Conservation (phyloP, 2,113 vertebrate species). For the Oophaga pumilio region DNA sequence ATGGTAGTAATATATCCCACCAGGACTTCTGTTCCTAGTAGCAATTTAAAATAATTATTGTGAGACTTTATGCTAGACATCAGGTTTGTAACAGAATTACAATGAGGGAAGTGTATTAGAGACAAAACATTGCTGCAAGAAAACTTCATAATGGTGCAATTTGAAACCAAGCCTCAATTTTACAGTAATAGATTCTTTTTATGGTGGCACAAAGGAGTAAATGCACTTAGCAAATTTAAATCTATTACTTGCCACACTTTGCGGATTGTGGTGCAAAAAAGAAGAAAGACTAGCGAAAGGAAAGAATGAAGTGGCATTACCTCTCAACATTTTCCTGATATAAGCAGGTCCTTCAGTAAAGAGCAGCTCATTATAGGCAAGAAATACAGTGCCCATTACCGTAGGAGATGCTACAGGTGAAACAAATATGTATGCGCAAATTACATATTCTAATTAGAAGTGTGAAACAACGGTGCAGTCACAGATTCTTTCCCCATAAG, state of each 20-base stretch:
- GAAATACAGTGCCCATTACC: constrained; percentile 63
- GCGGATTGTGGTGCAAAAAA: constrained; percentile 75
- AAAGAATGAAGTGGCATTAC: constrained; percentile 79
- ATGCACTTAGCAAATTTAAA: constrained; percentile 86
- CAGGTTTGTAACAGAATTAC: constrained; percentile 89
- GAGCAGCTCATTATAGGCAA: constrained; percentile 65
- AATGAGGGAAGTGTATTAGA: constrained; percentile 87
- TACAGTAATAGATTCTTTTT: constrained; percentile 86
- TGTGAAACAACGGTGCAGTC: constrained; percentile 49
- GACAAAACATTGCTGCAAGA: constrained; percentile 84
- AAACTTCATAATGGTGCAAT: constrained; percentile 88
- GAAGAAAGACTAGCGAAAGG: constrained; percentile 74
- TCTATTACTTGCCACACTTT: constrained; percentile 83
- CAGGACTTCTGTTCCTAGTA: constrained; percentile 89
- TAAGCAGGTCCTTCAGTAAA: constrained; percentile 74
- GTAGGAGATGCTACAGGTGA: constrained; percentile 60
- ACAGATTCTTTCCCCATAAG: constrained; percentile 60
- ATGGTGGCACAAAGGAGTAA: constrained; percentile 82
- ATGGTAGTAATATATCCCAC: constrained; percentile 94
- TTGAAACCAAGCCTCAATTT: constrained; percentile 87
- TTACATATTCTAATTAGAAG: constrained; percentile 63
- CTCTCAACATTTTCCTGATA: constrained; percentile 74
- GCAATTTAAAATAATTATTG: constrained; percentile 98
- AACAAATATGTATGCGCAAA: constrained; percentile 64
- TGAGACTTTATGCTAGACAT: constrained; percentile 93